Evolutionary conservation across 2,797 vertebrate genomes (phyloP), one percentile per base, ranked within the genome.

Genomic region (Paramormyrops hopkinsi): DNA sequence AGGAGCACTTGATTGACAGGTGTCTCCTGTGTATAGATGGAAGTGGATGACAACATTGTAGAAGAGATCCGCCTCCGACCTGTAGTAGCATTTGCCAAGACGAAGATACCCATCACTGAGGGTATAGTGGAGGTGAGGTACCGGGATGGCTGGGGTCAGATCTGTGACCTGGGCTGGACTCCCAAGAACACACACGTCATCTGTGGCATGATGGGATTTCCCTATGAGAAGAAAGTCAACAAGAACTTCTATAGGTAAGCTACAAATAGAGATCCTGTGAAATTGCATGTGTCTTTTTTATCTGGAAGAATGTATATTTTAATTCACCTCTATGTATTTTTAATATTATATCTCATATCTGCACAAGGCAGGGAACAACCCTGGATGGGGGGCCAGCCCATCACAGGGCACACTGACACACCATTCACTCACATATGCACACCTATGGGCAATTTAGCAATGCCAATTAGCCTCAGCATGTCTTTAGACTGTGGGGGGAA

Each of bases 161-260:
- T 99, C 93, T 99, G 98, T 0, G 97, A 99, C 53, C 90, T 95
- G 88, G 97, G 97, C 48, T 99, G 98, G 98, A 96, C 93, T 0
- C 90, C 94, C 90, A 97, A 95, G 91, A 99, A 98, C 95, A 98
- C 97, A n/a, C 97, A 65, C 0, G 98, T 99, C 0, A 8, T 99
- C 94, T 99, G 98, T 0, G 98, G 98, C 89, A 98, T 98, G 98
- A 93, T 99, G 96, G 98, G 98, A 89, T 99, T 99, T 93, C 98
- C 98, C 0, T 94, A 97, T 0, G 98, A 99, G 92, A 97, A 95
- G 92, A 98, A 97, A 90, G 96, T 97, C 95, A 99, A 99, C 97
- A 96, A 94, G 91, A 98, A 96, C 94, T 98, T 99, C 94, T 99
- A 99, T 96, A 98, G 96, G 98, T 99, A 94, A 97, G 97, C 82